Evolutionary conservation across 2,888 invertebrate species (phyloP), one percentile per base, ranked within the genome.

Genomic region (Allolobophora icterica): DNA sequence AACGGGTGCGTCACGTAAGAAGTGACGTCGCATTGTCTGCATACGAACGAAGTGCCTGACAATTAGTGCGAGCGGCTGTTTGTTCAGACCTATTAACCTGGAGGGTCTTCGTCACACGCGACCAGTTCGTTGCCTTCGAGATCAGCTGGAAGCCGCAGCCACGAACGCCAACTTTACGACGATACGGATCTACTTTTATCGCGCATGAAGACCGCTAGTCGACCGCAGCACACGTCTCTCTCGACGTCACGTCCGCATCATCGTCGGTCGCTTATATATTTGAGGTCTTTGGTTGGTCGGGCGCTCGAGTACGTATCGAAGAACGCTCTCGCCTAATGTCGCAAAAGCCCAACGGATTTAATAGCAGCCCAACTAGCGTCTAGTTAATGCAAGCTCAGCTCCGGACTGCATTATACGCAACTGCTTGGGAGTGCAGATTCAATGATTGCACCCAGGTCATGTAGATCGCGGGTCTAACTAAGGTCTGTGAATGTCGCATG

Each of bases 21-120:
- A 71, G 71, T 71, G 71, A 71, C 52, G 52, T 71, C n/a, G 71
- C n/a, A 71, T 71, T 71, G 71, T 71, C 71, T n/a, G 71, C 71
- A 6, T 30, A 30, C 71, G 71, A n/a, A 71, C 30, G 71, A 71
- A 71, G 71, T n/a, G 71, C 30, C n/a, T 71, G 71, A 71, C 71
- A 71, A 71, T 71, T 71, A 71, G 71, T 17, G 71, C 71, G 30
- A 71, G n/a, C 71, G 71, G 30, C n/a, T 71, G 71, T 71, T 71
- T 71, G n/a, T 71, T n/a, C 71, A 71, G 71, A 71, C 71, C 71
- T 71, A 71, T 71, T 71, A 71, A 71, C 71, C n/a, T 17, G 2
- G 6, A 11, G 71, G 4, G n/a, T 30, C 8, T 71, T 71, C n/a
- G 71, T 71, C 71, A 71, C n/a, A 71, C 71, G 71, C n/a, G 1